Base-by-base conservation (phyloP, 2,797 vertebrate genomes). In the Brachyalestes nurse region DNA sequence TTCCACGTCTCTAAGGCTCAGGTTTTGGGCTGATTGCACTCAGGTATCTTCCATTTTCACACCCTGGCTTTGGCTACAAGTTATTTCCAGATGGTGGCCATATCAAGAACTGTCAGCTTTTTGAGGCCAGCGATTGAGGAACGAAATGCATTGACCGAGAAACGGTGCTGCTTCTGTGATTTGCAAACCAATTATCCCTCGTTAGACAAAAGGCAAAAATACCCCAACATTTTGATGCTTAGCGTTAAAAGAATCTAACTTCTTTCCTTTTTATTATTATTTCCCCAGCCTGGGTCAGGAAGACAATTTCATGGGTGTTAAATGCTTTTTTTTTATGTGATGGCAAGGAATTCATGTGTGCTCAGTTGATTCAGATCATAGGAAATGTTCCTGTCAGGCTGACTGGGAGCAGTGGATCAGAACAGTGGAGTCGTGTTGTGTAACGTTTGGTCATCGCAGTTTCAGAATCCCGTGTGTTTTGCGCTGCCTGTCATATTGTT, bases 401-500 rank as follows among this genome's bases (percentile, higher is more conserved):
- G 58, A 65, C 70, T 67, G 13, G 7, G 10, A 73, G 51, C 67
- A 70, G 70, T 49, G 45, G 67, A 53, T 77, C 53, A 72, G 77
- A 66, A 76, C 40, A 57, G 67, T 47, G 75, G 57, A 38, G 47
- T 40, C n/a, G 28, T 21, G 66, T 82, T 82, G 73, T 25, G 61
- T 77, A 82, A 82, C 53, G 14, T 3, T 45, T 17, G 76, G 51
- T 61, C 77, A 64, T 77, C 51, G 55, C 70, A 13, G 73, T 61
- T 58, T 25, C 47, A 38, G 73, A 28, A 25, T 67, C 77, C 66
- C 38, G 28, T 67, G 55, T 78, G 75, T 82, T 78, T 74, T 74
- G 72, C 69, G 53, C 61, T 14, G 75, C 75, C 61, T 78, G 75
- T 84, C 78, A 76, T 77, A 40, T 77, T 65, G 67, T 70, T 72